Percentiles rank a stretch among this genome's conserved stretches.
Evolutionary conservation across 1,140 invertebrate species (phyloP).

Genomic region (Drosophila murphyi): DNA sequence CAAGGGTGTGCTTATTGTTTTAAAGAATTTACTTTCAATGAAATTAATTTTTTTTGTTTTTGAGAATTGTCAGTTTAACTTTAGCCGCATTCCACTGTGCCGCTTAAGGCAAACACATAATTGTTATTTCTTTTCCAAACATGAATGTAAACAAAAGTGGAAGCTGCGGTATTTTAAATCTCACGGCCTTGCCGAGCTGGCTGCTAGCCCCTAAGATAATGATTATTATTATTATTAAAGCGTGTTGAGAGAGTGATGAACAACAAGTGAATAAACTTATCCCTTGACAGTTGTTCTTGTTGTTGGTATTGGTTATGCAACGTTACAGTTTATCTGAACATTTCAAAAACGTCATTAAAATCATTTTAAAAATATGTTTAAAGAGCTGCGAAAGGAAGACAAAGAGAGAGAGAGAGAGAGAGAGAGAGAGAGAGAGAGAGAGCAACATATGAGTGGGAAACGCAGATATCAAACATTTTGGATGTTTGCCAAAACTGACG

Average conservation of each 20-base stretch:
- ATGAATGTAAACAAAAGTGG: constrained; percentile 66
- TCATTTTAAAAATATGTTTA: constrained; percentile 19
- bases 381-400: constrained; percentile 14
- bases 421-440: constrained; percentile 20
- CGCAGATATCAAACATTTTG: constrained; percentile 56
- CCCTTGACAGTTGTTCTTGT: constrained; percentile 15
- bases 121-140: constrained; percentile 48
- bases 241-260: constrained; percentile 10
- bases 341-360: constrained; percentile 36
- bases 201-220: constrained; percentile 29
- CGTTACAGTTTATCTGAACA: neutral
- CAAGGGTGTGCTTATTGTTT: too few relatives aligned
- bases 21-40: too few relatives aligned
- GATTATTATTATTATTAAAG: constrained; percentile 12
- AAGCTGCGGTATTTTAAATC: constrained; percentile 62
- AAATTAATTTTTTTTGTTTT: too few relatives aligned
- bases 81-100: constrained; percentile 31
- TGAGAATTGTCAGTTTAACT: neutral
- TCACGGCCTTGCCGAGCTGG: constrained; percentile 56
- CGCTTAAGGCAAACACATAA: constrained; percentile 34
- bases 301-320: constrained; percentile 49
- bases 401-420: neutral
- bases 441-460: constrained; percentile 48
- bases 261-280: constrained; percentile 33
- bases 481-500: constrained; percentile 55